Evolutionary conservation across 1,140 invertebrate genomes (phyloP), one percentile per base, ranked within the genome.

Genomic region (Augochlora pura): DNA sequence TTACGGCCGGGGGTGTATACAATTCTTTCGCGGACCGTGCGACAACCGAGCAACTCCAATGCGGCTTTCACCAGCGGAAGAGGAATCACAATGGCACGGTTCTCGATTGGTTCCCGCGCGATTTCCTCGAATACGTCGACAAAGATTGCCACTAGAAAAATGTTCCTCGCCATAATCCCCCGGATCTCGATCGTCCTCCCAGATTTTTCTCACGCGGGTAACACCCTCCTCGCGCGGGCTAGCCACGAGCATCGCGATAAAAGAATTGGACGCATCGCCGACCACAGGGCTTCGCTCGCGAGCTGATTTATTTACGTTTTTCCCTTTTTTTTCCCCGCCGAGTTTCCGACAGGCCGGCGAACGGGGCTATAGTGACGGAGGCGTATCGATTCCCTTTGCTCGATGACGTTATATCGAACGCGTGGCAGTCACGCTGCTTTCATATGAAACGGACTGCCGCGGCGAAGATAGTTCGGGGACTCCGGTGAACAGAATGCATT

Each of bases 1-100:
- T 42, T 42, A 42, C 9, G 39, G 39, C 8, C 39, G 39, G 2
- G 39, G 39, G 6, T 42, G 39, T 42, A 42, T 10, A 0, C 9
- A 42, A 10, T 7, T 7, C 81, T 86, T 86, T 86, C 84, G 73
- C 77, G 73, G 80, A 65, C 80, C 39, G 62, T 57, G 54, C 9
- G 54, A 9, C 21, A 63, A 54, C 32, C 14, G 25, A 18, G n/a
- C 38, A 12, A 76, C 70, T 75, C 83, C 75, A 63, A 73, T 72
- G 76, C 70, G 77, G 76, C 80, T 86, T 86, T 86, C 85, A 86
- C 80, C 74, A 32, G 32, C 52, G 80, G 68, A 73, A 80, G 77
- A 86, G 75, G 73, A n/a, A 82, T 77, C 80, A 71, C 82, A 64
- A 75, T 63, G 49, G 62, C 62, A 1, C 32, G 4, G 32, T 32